Conservation (phyloP, 2,797 vertebrate species). For the Karalla daura region DNA sequence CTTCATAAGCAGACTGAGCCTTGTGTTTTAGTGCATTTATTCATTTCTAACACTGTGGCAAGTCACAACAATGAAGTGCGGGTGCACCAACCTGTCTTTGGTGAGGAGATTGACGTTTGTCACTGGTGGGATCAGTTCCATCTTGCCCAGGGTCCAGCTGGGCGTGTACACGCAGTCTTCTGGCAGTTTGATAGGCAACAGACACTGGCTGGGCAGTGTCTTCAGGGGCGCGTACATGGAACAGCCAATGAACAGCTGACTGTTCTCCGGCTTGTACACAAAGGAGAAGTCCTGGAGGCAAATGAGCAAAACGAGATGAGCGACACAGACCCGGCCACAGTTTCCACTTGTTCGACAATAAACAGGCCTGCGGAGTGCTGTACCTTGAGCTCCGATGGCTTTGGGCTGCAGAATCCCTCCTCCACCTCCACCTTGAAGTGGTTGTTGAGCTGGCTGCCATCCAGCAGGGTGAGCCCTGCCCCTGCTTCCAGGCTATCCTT, state of each 20-base stretch:
- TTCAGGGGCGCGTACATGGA: constrained; percentile 97
- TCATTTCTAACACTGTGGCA: too few relatives aligned
- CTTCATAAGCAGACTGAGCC: too few relatives aligned
- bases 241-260: constrained; percentile 92
- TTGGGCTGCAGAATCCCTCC: constrained; percentile 98
- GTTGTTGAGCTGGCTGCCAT: constrained; percentile 87
- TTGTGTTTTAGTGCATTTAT: too few relatives aligned
- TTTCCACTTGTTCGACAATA: neutral
- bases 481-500: constrained; percentile 94
- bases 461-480: constrained; percentile 89
- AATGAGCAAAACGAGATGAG: neutral
- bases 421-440: constrained; percentile 98
- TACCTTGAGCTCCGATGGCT: constrained; percentile 97
- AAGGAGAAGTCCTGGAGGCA: constrained; percentile 93
- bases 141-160: constrained; percentile 95
- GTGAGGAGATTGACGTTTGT: constrained; percentile 89
- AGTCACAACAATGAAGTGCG: too few relatives aligned
- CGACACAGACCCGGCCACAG: neutral
- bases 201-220: constrained; percentile 95
- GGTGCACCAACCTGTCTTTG: constrained; percentile 90
- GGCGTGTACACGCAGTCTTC: constrained; percentile 96
- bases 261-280: constrained; percentile 93
- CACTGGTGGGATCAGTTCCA: constrained; percentile 93
- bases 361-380: neutral
- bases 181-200: constrained; percentile 92